These are phyloP conservation scores for Cepaea hortensis DNA, from an alignment of 2,888 invertebrate species.

Conservation along the genomic window DNA sequence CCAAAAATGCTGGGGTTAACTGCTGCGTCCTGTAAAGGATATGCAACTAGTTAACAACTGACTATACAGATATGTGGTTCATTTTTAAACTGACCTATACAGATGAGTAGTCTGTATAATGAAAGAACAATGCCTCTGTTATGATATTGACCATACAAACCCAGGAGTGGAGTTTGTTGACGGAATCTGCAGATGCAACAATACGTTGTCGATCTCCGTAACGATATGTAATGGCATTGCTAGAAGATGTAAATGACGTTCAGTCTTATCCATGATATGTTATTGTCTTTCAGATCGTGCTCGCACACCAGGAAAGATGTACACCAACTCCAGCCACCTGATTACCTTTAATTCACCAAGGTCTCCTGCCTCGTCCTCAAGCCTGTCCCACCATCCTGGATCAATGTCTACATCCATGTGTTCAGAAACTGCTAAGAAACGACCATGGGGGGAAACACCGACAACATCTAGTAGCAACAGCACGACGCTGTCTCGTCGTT, in stretches of 20 bases:
- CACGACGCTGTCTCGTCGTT: slow-evolving; percentile 14
- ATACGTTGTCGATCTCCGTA: background rate
- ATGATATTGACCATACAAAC: too few species aligned
- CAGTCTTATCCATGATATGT: background rate
- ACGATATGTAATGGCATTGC: background rate
- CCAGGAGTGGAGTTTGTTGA: too few species aligned
- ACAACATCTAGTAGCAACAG: background rate
- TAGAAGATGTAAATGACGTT: too few species aligned
- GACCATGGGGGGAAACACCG: slow-evolving; percentile 29
- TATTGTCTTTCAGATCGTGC: slow-evolving; percentile 11
- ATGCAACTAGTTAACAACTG: too few species aligned
- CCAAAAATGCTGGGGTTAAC: too few species aligned
- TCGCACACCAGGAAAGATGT: background rate
- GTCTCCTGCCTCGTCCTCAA: slow-evolving; percentile 27
- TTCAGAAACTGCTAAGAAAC: slow-evolving; percentile 40
- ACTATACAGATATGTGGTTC: too few species aligned
- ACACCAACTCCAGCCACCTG: slow-evolving; percentile 26
- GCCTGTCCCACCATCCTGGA: slow-evolving; percentile 36
- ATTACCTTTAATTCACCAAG: slow-evolving; percentile 44
- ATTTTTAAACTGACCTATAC: too few species aligned
- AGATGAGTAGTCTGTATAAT: too few species aligned
- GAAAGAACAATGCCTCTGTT: too few species aligned
- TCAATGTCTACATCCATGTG: slow-evolving; percentile 34
- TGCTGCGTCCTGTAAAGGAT: too few species aligned
- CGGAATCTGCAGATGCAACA: too few species aligned